Evolutionary conservation across 2,888 invertebrate genomes (phyloP), one percentile per base, ranked within the genome.

Genomic region (Mayetiola destructor): DNA sequence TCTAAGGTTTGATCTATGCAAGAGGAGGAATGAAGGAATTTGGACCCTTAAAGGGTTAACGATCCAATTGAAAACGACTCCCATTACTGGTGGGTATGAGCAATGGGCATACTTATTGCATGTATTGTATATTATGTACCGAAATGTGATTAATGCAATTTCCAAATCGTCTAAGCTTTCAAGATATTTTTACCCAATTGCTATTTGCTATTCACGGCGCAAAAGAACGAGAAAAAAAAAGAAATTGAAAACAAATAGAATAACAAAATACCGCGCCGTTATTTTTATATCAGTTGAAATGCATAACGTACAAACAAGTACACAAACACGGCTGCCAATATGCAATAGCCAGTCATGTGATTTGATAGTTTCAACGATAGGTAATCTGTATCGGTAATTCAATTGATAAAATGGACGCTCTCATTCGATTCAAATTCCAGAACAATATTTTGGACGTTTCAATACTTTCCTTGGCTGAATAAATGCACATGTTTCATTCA

Each of bases 341-440:
- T n/a, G n/a, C n/a, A n/a, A n/a, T 9, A 23, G 48, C 27, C 48
- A 48, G 48, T 48, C 48, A 48, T 48, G 48, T 48, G 48, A n/a
- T n/a, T 48, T 48, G 27, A 27, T 27, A 27, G 48, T 48, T 48
- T 48, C 27, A 48, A 23, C 27, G 27, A 48, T 48, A 27, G 16
- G 23, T 48, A 27, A 48, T n/a, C 48, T 27, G 48, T 27, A 27
- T 27, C n/a, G 27, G 48, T 27, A 48, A 48, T 48, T 48, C 48
- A 48, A 48, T 48, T 48, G 48, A 48, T 48, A 48, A 48, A 48
- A 27, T 48, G n/a, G n/a, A n/a, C n/a, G n/a, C n/a, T n/a, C n/a
- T n/a, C n/a, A n/a, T n/a, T n/a, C n/a, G n/a, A n/a, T n/a, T n/a
- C n/a, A n/a, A n/a, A n/a, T n/a, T n/a, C n/a, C n/a, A n/a, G n/a